Conservation (phyloP, 2,888 invertebrate species). For the Gisinianus flammeolus region DNA sequence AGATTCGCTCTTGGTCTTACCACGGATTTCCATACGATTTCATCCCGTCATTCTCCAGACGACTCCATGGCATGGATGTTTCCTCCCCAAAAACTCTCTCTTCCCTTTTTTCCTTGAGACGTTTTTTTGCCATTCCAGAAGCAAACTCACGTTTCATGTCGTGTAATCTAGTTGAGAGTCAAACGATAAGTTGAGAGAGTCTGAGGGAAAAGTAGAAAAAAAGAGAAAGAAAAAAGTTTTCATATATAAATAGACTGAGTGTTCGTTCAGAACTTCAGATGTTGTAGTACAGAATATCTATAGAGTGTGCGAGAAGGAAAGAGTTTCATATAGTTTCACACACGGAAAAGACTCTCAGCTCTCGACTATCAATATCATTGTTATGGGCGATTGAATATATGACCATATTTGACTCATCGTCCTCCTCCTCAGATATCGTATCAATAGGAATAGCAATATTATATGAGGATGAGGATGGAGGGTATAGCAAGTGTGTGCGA, state of each 20-base stretch:
- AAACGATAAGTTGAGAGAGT: too few species aligned
- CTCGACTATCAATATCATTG: neutral
- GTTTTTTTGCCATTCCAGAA: neutral
- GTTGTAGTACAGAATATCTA: neutral
- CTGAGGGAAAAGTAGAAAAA: neutral
- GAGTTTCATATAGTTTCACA: too few species aligned
- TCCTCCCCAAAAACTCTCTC: neutral
- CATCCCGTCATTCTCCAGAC: slow-evolving; percentile 25
- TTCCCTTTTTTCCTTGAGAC: neutral
- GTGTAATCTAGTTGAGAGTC: neutral
- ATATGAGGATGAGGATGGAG: neutral
- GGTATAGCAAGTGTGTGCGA: neutral
- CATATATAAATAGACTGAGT: too few species aligned
- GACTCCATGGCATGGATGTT: neutral
- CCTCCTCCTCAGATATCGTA: neutral
- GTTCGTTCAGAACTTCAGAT: too few species aligned
- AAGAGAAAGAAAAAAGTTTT: neutral
- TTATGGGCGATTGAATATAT: slow-evolving; percentile 26
- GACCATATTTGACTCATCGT: too few species aligned
- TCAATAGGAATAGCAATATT: neutral
- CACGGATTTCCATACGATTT: slow-evolving; percentile 30
- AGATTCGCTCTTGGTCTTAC: neutral
- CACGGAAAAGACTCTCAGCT: too few species aligned
- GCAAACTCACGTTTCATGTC: slow-evolving; percentile 13
- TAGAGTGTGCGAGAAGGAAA: too few species aligned